Evolutionary conservation across 64 coral and sea anemone genomes (phyloP), one percentile per base, ranked within the genome.

Genomic region (Montipora efflorescens): DNA sequence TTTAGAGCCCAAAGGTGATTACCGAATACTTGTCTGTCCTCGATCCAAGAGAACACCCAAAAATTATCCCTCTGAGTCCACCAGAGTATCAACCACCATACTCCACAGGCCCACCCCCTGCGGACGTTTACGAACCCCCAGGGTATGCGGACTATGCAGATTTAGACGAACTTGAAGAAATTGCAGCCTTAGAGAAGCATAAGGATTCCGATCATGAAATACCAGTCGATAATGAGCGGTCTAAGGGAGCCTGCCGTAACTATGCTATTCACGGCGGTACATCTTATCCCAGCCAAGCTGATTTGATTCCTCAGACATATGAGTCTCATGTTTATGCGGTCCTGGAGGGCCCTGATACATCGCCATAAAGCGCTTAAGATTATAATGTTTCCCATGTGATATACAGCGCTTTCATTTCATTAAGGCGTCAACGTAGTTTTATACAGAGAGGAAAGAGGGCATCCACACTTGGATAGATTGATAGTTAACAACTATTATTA

Each of bases 141-240:
- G 62, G 45, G 22, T 79, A 91, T 11, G 61, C 77, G 53, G 89
- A 91, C 64, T 81, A 91, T 36, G 89, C 89, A 23, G 77, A 70
- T 53, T 51, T 91, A 53, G 89, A 91, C 51, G 78, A 73, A 81
- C 76, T 81, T 21, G 78, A 91, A 80, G 51, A 91, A 47, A 79
- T 48, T 12, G 28, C 89, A 20, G 67, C 62, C 18, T 52, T 51
- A 28, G 67, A 80, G 67, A 20, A 21, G 21, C 52, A 71, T 57
- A 7, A 64, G 21, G 77, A 1, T 11, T 22, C 20, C 25, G 67
- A 11, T 55, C 12, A 91, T 14, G 61, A 19, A 19, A 7, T 62
- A 45, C 66, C 89, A 73, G 4, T 45, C 14, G 67, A 81, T 90
- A 43, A 81, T 57, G 78, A 67, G 44, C 77, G 36, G 36, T 36